Evolutionary conservation across 2,797 vertebrate genomes (phyloP), one percentile per base, ranked within the genome.

Genomic region (Huso huso): DNA sequence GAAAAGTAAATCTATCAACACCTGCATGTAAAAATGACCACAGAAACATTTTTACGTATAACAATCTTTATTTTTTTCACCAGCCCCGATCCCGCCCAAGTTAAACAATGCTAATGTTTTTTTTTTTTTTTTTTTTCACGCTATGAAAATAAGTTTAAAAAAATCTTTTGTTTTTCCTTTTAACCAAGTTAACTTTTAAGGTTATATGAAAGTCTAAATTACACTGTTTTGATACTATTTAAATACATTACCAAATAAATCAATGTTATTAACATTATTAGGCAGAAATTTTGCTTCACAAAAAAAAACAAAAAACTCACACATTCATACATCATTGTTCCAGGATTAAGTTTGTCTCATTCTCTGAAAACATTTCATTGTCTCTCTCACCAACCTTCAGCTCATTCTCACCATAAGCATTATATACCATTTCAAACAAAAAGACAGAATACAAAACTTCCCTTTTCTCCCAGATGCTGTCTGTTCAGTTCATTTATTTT

Each of bases 41-140:
- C 77, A 77, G 71, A 69, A 71, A 63, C 66, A 64, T 66, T 18
- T 70, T 70, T 83, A 5, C 69, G 75, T 83, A 83, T 81, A 84
- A 84, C 82, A 85, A 81, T 83, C 74, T 84, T 69, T 82, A 82
- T 88, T 87, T 86, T 87, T 89, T 79, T 85, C 83, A 37, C 80
- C 83, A 80, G 82, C 79, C 73, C 78, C 86, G 84, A 4, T 5
- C 37, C 37, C 85, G 81, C 84, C 86, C 77, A 82, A 55, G 80
- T 87, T 78, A 74, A 37, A 37, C 37, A 37, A 37, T 37, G 37
- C 86, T 37, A 37, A 82, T 85, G 86, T 80, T 83, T 81, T 77
- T 84, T 78, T 18, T 18, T 18, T 18, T 18, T 18, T 37, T 78
- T 73, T 77, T 83, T 81, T 72, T 76, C 77, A 76, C 75, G 69